These are phyloP conservation scores for Heteromormyrus szaboi DNA, from an alignment of 2,797 vertebrate species.

Conservation along the genomic window DNA sequence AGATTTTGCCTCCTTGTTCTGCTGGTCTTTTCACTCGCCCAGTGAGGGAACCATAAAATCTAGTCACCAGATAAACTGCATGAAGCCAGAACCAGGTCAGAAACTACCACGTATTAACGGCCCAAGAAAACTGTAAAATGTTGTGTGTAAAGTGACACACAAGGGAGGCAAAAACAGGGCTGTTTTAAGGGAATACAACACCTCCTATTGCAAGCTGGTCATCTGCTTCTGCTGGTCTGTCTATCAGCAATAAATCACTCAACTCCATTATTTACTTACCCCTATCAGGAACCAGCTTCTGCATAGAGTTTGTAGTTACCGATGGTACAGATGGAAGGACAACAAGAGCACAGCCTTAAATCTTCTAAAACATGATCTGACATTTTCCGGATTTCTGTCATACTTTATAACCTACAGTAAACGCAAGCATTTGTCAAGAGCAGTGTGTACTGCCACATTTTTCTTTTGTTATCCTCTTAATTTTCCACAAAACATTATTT, in stretches of 20 bases:
- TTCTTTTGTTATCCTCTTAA: not conserved
- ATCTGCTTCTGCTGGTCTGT: not conserved
- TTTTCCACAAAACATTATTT: not conserved
- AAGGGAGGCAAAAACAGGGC: not conserved
- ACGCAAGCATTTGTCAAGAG: not conserved
- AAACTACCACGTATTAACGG: not conserved
- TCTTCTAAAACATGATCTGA: not conserved
- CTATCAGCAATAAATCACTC: not conserved
- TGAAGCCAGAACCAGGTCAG: not conserved
- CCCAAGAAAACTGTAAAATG: not conserved
- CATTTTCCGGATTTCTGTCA: not conserved
- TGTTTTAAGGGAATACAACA: not conserved
- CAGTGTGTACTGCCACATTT: not conserved
- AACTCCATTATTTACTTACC: not conserved
- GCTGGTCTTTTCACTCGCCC: not conserved
- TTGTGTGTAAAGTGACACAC: not conserved
- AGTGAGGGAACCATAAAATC: not conserved
- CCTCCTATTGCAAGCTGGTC: not conserved
- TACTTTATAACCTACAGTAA: not conserved
- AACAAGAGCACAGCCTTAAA: not conserved
- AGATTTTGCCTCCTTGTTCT: not conserved
- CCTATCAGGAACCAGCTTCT: not conserved
- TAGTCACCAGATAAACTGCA: not conserved
- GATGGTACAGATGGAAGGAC: not conserved
- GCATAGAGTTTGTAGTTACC: not conserved